Conservation (phyloP, 2,113 vertebrate species). For the Ondatra zibethicus region DNA sequence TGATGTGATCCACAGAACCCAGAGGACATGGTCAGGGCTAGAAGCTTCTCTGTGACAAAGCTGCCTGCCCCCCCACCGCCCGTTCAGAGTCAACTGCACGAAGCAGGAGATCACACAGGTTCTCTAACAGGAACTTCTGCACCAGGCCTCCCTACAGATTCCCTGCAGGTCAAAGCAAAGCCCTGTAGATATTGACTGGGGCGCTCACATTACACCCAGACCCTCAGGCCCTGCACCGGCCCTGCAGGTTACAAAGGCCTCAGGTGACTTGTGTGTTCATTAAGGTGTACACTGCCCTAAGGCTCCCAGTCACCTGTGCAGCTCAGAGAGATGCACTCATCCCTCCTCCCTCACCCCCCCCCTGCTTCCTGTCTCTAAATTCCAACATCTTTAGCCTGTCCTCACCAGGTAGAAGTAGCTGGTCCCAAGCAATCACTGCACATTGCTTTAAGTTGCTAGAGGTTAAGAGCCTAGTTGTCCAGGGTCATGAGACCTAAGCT, state of each 20-base stretch:
- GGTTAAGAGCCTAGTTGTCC: not conserved
- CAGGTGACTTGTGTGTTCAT: not conserved
- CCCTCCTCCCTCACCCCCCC: too few relatives aligned
- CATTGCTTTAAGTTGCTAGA: not conserved
- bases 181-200: not conserved
- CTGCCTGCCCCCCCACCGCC: too few relatives aligned
- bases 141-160: not conserved
- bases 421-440: not conserved
- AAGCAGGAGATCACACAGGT: accelerated
- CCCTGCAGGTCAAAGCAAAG: accelerated
- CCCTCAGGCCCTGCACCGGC: not conserved
- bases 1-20: not conserved
- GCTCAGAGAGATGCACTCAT: not conserved
- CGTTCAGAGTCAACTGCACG: not conserved
- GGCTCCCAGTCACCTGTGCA: not conserved
- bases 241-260: not conserved
- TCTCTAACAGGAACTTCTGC: not conserved
- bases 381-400: not conserved
- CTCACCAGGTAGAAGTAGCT: not conserved
- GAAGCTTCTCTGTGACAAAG: not conserved
- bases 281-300: not conserved
- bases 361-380: too few relatives aligned
- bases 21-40: not conserved
- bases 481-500: not conserved
- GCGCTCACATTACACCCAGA: not conserved